Base-by-base conservation (phyloP, 2,797 vertebrate genomes). In the Rhadinocentrus ornatus region DNA sequence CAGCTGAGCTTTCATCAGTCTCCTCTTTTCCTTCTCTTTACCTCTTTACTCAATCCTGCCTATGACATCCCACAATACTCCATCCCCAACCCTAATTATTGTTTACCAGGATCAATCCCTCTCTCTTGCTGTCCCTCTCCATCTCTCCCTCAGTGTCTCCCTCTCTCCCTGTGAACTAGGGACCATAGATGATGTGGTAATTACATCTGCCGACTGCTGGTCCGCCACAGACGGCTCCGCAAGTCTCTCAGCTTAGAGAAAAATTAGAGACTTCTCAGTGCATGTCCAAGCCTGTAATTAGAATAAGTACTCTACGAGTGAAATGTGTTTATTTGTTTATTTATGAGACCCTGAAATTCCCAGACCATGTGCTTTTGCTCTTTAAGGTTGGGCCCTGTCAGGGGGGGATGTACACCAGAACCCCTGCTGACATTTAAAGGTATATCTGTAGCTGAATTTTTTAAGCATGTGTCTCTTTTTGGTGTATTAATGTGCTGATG, bases 291-390 rank as follows among this genome's bases (percentile, higher is more conserved):
- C 85, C 86, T 92, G 90, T 92, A 93, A 92, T 93, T 91, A 93
- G 84, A 90, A 86, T 86, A 90, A 91, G 80, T 85, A 87, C 85
- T 85, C 84, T 85, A 75, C 80, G 75, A 87, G 86, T 92, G 76
- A 91, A 92, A 86, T 81, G 83, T 92, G 90, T 93, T 91, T 91
- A 91, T 93, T 90, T 91, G 89, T 92, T 92, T 91, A 88, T 92
- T 91, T 89, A 87, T 84, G 86, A 87, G 88, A 90, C 80, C 80
- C 77, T 78, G 69, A 73, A 80, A 86, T 85, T 85, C 78, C 75
- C 67, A 53, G 35, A 64, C 71, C 57, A 63, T 69, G 39, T 57
- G 65, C 73, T 48, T 77, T 68, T 68, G n/a, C 69, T 75, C 57
- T 63, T 65, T 9, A 71, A 70, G 65, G 63, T 74, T 68, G 69